Percentiles rank a stretch among this genome's conserved stretches.
phyloP scores from a whole-genome alignment of 2,797 vertebrate genomes.

The Dendrocincla fuliginosa region DNA sequence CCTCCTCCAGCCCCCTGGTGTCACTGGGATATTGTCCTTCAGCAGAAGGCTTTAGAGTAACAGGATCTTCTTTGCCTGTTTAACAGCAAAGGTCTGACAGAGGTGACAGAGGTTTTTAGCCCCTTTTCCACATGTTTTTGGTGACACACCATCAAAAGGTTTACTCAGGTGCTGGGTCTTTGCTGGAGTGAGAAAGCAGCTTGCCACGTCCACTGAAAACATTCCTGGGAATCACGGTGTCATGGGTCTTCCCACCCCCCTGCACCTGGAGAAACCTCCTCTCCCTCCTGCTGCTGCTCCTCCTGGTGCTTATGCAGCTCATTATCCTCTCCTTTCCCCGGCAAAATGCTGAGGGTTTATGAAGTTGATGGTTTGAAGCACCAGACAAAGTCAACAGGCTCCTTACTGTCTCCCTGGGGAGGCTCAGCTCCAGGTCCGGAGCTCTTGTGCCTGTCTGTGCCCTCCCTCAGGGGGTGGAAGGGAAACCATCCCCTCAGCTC shows the following conservation, averaged over 20 bases:
- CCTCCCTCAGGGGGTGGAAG: not conserved
- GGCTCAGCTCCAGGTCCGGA: not conserved
- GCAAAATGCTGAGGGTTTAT: not conserved
- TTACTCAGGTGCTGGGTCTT: not conserved
- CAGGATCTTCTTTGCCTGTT: not conserved
- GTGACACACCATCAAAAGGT: not conserved
- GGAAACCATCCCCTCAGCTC: accelerated
- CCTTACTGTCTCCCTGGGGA: not conserved
- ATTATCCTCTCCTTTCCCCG: not conserved
- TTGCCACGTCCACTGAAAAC: not conserved
- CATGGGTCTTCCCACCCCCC: not conserved
- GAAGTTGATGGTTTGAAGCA: not conserved
- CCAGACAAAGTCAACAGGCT: not conserved
- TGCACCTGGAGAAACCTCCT: conserved; percentile 20
- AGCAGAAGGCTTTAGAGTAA: not conserved
- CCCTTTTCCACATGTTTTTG: not conserved
- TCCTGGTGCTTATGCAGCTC: not conserved
- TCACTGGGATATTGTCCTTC: not conserved
- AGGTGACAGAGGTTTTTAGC: not conserved
- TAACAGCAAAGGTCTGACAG: not conserved
- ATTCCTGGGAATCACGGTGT: not conserved
- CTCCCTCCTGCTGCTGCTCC: conserved; percentile 11
- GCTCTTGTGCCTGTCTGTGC: not conserved
- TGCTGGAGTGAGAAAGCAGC: not conserved
- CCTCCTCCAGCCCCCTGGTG: accelerated